A percentile compares a stretch with the other conserved stretches of the same genome.
Evolutionary conservation across 2,888 invertebrate genomes (phyloP).

Genomic region (Lithodes maja): DNA sequence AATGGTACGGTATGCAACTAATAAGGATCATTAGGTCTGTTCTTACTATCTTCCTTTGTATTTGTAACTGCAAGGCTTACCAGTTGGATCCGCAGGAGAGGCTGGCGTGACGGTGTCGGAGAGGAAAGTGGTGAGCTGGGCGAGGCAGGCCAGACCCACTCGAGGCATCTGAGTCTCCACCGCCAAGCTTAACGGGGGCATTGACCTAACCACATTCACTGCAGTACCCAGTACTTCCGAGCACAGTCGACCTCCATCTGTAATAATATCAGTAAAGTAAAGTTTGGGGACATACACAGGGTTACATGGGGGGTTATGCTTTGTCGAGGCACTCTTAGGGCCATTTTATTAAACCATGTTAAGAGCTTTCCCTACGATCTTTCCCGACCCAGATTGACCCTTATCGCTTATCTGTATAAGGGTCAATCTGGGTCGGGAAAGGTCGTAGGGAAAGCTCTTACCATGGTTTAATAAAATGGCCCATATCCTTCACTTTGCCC

Average conservation of each 20-base stretch:
- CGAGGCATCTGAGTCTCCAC: slow-evolving; percentile 79
- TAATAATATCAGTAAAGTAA: neutral
- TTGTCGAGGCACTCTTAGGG: too few relatives aligned
- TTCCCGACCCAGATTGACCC: too few relatives aligned
- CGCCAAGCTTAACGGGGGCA: slow-evolving; percentile 79
- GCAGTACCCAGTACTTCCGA: slow-evolving; percentile 80
- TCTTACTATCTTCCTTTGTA: neutral
- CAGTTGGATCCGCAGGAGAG: slow-evolving; percentile 77
- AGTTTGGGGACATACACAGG: too few relatives aligned
- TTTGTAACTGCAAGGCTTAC: slow-evolving; percentile 70
- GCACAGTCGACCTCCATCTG: slow-evolving; percentile 76
- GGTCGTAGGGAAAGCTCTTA: too few relatives aligned
- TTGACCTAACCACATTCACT: slow-evolving; percentile 77
- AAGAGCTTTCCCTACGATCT: too few relatives aligned
- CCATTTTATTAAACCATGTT: too few relatives aligned
- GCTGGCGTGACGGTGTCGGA: slow-evolving; percentile 77
- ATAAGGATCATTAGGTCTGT: neutral
- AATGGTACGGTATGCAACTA: neutral
- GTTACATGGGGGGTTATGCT: too few relatives aligned
- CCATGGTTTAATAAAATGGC: too few relatives aligned
- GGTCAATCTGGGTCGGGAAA: too few relatives aligned
- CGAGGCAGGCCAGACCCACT: slow-evolving; percentile 74
- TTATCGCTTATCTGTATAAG: too few relatives aligned
- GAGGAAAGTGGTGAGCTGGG: slow-evolving; percentile 78
- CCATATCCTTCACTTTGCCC: too few relatives aligned